These are phyloP conservation scores for Desmodus rotundus DNA, from an alignment of 2,113 vertebrate genomes.

Conservation along the genomic window DNA sequence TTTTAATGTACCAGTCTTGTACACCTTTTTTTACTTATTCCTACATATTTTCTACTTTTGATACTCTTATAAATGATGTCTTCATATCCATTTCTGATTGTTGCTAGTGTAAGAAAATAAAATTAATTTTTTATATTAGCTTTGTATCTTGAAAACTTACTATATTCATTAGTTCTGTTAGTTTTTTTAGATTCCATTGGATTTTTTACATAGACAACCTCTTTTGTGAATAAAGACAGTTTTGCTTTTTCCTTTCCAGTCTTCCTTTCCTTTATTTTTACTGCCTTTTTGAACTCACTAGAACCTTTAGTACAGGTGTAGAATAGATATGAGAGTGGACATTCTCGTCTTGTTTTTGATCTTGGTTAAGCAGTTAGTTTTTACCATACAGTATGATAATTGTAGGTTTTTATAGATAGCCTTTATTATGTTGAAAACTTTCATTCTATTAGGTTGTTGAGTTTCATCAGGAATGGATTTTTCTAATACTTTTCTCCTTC, in stretches of 20 bases:
- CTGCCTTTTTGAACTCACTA: neutral
- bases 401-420: neutral
- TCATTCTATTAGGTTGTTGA: neutral
- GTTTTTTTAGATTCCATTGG: neutral
- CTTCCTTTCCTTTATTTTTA: neutral
- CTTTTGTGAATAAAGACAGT: neutral
- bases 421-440: neutral
- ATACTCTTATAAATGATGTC: neutral
- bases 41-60: constrained; percentile 12
- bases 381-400: neutral
- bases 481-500: neutral
- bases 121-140: neutral
- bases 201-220: neutral
- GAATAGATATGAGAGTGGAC: neutral
- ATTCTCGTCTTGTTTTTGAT: neutral
- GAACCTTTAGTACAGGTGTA: neutral
- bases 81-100: neutral
- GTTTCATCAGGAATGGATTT: neutral
- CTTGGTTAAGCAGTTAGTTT: neutral
- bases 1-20: neutral
- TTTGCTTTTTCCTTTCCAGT: neutral
- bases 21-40: neutral
- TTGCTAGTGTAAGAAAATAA: neutral
- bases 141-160: neutral
- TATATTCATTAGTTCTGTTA: neutral